Conservation (phyloP, 2,797 vertebrate genomes). For the Micropoecilia bifurca region DNA sequence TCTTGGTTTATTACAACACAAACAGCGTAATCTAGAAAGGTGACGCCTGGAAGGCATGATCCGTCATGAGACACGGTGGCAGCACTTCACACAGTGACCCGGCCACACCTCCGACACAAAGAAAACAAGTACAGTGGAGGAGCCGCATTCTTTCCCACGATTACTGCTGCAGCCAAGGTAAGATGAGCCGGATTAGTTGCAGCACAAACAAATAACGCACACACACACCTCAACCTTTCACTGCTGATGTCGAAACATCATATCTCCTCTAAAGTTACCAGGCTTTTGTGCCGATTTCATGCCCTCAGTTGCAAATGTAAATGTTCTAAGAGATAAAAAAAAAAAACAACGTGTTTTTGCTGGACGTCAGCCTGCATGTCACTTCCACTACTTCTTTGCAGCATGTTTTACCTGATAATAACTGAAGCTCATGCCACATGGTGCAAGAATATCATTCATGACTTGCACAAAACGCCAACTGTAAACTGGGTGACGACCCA, state of each 20-base stretch:
- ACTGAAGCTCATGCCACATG: slow-evolving; percentile 41
- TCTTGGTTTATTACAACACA: slow-evolving; percentile 68
- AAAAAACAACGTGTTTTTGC: not conserved
- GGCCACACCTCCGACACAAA: slow-evolving; percentile 67
- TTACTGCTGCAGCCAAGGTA: slow-evolving; percentile 67
- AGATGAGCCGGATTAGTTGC: slow-evolving; percentile 64
- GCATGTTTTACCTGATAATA: slow-evolving; percentile 37
- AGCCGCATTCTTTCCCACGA: slow-evolving; percentile 78
- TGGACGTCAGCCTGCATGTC: not conserved
- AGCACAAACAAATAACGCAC: slow-evolving; percentile 55
- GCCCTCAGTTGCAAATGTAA: not conserved
- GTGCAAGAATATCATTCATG: slow-evolving; percentile 65
- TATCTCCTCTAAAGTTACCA: not conserved
- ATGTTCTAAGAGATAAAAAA: slow-evolving; percentile 3
- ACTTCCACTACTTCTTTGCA: slow-evolving; percentile 8
- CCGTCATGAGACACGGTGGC: slow-evolving; percentile 59
- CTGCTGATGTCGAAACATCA: slow-evolving; percentile 27
- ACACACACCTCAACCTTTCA: slow-evolving; percentile 38
- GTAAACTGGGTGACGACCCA: slow-evolving; percentile 61
- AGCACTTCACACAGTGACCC: slow-evolving; percentile 40
- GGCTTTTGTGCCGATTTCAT: not conserved
- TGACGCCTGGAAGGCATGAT: slow-evolving; percentile 63
- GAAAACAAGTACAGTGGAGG: slow-evolving; percentile 68
- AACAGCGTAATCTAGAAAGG: slow-evolving; percentile 64
- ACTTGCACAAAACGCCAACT: slow-evolving; percentile 71